Conservation (phyloP, 2,888 invertebrate genomes). For the Ormyrus rosae region DNA sequence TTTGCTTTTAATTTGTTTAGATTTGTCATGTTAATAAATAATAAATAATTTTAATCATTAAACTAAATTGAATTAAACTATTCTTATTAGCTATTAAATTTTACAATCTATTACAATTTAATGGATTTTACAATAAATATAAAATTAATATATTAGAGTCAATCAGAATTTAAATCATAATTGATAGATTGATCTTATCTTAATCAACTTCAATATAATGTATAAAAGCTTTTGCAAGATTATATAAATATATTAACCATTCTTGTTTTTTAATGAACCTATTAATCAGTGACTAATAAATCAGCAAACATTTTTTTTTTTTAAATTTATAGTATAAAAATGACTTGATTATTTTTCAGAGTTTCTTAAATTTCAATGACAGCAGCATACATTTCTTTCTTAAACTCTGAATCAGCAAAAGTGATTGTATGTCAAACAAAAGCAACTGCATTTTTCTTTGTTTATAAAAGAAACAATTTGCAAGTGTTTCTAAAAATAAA, state of each 20-base stretch:
- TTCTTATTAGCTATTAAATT: neutral
- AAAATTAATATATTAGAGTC: slow-evolving; percentile 3
- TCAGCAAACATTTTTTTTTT: too few relatives aligned
- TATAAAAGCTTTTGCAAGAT: neutral
- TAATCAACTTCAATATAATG: neutral
- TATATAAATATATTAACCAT: too few relatives aligned
- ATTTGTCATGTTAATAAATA: too few relatives aligned
- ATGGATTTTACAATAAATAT: neutral
- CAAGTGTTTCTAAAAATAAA: too few relatives aligned
- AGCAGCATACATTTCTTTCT: slow-evolving; percentile 37
- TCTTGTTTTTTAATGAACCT: too few relatives aligned
- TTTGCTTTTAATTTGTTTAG: too few relatives aligned
- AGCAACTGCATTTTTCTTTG: neutral
- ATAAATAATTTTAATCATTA: too few relatives aligned
- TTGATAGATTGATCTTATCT: too few relatives aligned
- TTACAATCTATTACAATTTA: neutral
- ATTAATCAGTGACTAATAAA: too few relatives aligned
- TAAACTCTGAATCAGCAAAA: slow-evolving; percentile 42
- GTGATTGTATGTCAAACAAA: slow-evolving; percentile 33
- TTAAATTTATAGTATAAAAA: too few relatives aligned
- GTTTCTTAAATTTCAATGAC: neutral
- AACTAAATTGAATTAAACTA: too few relatives aligned
- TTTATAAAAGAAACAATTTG: neutral
- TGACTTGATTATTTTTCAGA: too few relatives aligned
- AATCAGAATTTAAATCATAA: neutral